phyloP scores from a whole-genome alignment of 1,140 invertebrate species.

The Nebria ingens region DNA sequence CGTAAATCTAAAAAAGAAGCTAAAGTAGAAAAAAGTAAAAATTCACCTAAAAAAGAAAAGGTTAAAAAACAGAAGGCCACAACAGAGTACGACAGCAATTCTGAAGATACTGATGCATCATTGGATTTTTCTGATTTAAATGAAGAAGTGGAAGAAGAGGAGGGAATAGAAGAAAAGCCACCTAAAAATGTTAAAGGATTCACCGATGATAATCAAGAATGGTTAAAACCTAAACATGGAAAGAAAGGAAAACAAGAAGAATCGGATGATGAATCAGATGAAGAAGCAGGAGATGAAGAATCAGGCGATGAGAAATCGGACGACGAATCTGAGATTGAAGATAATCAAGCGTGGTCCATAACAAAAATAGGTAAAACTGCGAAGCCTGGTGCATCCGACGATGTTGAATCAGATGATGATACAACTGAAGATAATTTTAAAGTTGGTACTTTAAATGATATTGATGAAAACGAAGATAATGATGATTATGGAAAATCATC shows the following conservation, averaged over 20 bases:
- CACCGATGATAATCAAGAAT: slow-evolving; percentile 57
- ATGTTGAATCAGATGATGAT: slow-evolving; percentile 18
- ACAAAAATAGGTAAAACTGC: slow-evolving; percentile 22
- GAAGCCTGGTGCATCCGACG: slow-evolving; percentile 24
- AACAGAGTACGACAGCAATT: slow-evolving; percentile 18
- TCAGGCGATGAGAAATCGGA: slow-evolving; percentile 20
- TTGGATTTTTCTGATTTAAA: slow-evolving; percentile 9
- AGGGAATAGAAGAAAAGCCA: slow-evolving; percentile 28
- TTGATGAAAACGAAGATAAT: slow-evolving; percentile 35
- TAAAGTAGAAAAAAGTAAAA: slow-evolving; percentile 35
- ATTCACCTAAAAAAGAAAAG: slow-evolving; percentile 26
- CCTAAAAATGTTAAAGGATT: slow-evolving; percentile 36
- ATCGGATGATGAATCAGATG: slow-evolving; percentile 20
- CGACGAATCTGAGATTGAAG: slow-evolving; percentile 30
- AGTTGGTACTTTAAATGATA: slow-evolving; percentile 38
- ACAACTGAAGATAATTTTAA: slow-evolving; percentile 22
- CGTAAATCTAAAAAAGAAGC: slow-evolving; percentile 47
- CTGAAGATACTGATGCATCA: slow-evolving; percentile 14
- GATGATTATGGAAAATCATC: slow-evolving; percentile 21
- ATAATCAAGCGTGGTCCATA: slow-evolving; percentile 35
- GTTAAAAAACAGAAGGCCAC: slow-evolving; percentile 25
- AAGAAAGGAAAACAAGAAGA: slow-evolving; percentile 23
- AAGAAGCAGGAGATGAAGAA: slow-evolving; percentile 22
- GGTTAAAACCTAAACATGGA: slow-evolving; percentile 52
- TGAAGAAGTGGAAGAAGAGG: slow-evolving; percentile 27